These are phyloP conservation scores for Lucifuga dentata DNA, from an alignment of 2,113 vertebrate genomes.

Conservation along the genomic window DNA sequence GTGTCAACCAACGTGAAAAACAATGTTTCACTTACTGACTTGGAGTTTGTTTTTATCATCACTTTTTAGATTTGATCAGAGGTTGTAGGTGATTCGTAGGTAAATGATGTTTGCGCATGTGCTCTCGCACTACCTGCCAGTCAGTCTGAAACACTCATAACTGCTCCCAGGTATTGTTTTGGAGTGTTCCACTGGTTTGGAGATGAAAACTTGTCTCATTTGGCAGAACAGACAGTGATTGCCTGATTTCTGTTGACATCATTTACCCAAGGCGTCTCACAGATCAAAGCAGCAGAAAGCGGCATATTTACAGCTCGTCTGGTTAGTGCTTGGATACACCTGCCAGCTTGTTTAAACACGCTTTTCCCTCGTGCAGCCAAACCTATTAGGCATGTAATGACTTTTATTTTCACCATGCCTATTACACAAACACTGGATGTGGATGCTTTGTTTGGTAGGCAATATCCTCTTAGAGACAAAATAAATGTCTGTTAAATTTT, in stretches of 20 bases:
- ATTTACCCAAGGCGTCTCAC: neutral
- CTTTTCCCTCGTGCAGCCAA: neutral
- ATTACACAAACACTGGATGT: too few species aligned
- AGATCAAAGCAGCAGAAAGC: too few species aligned
- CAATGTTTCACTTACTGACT: slow-evolving; percentile 4
- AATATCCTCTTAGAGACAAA: too few species aligned
- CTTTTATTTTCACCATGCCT: neutral
- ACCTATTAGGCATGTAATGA: slow-evolving; percentile 16
- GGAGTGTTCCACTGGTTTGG: neutral
- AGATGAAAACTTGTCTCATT: slow-evolving; percentile 2
- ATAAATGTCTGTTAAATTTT: too few species aligned
- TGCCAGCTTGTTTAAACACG: slow-evolving; percentile 23
- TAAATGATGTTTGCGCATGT: slow-evolving; percentile 3
- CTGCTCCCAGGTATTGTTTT: neutral
- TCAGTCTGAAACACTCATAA: neutral
- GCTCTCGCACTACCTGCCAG: slow-evolving; percentile 5
- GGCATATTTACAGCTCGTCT: neutral
- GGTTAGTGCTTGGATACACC: slow-evolving; percentile 10
- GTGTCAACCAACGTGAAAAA: slow-evolving; percentile 34
- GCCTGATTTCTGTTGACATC: slow-evolving; percentile 20
- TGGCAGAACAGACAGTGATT: slow-evolving; percentile 32
- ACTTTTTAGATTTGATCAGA: neutral
- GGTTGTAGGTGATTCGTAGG: neutral
- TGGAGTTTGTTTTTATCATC: neutral
- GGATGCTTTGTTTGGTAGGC: slow-evolving; percentile 1